These are phyloP conservation scores for Leptinotarsa texana DNA, from an alignment of 1,140 invertebrate species.

Conservation along the genomic window DNA sequence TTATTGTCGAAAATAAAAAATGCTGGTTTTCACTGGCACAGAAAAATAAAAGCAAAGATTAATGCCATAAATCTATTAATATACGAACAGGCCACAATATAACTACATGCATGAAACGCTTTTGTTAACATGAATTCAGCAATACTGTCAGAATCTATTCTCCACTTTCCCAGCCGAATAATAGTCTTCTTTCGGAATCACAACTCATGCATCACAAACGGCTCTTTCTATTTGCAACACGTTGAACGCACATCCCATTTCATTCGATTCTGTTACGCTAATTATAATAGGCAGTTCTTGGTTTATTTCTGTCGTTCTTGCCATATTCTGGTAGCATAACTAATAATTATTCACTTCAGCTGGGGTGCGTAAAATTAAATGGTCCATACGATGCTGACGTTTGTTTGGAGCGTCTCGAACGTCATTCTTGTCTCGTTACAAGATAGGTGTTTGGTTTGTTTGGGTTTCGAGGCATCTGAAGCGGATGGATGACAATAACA, in stretches of 20 bases:
- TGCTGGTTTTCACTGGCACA: too few species aligned
- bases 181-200: too few species aligned
- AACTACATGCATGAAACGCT: too few species aligned
- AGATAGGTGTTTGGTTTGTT: conserved; percentile 2
- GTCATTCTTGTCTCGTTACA: conserved; percentile 2
- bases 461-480: neutral
- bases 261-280: conserved; percentile 5
- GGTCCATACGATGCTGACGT: conserved; percentile 1
- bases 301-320: conserved; percentile 3
- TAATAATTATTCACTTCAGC: conserved; percentile 8
- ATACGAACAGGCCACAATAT: too few species aligned
- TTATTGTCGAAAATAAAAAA: too few species aligned
- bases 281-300: neutral
- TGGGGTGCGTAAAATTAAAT: conserved; percentile 8
- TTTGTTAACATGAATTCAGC: too few species aligned
- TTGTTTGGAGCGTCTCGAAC: neutral
- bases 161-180: too few species aligned
- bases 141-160: too few species aligned
- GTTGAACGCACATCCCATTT: neutral
- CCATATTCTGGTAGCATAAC: conserved; percentile 1
- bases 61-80: too few species aligned
- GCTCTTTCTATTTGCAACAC: neutral
- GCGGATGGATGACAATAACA: too few species aligned
- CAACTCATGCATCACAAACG: neutral
- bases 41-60: too few species aligned